Evolutionary conservation across 2,888 invertebrate species (phyloP).

Genomic region (Eupithecia insigniata): DNA sequence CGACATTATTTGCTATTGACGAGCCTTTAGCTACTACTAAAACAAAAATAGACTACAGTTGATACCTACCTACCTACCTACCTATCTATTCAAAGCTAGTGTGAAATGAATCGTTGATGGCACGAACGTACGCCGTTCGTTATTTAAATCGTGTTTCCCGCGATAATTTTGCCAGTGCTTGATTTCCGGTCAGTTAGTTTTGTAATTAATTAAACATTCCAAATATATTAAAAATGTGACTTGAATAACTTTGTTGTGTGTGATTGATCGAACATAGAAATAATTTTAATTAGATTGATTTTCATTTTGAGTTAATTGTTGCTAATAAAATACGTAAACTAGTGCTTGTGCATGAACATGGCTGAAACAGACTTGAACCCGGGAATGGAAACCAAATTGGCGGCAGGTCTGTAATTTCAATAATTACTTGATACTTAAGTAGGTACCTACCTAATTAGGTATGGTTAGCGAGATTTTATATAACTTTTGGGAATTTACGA

Average conservation of each 20-base stretch:
- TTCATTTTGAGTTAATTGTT: conserved; percentile 27
- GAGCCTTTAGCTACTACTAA: conserved; percentile 30
- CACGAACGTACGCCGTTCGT: conserved; percentile 59
- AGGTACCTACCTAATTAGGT: too few relatives aligned
- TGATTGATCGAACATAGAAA: background rate
- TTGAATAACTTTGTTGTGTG: background rate
- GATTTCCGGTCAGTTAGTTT: conserved; percentile 8
- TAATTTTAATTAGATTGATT: background rate
- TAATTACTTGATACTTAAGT: too few relatives aligned
- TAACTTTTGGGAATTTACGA: too few relatives aligned
- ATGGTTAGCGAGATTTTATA: too few relatives aligned
- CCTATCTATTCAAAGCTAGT: conserved; percentile 66
- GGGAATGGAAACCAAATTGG: conserved; percentile 45
- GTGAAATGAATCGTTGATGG: conserved; percentile 68
- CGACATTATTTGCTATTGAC: conserved; percentile 59
- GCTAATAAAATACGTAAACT: conserved; percentile 34
- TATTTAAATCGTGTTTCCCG: conserved; percentile 34
- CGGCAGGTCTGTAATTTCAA: conserved; percentile 41
- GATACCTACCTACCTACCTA: conserved; percentile 11
- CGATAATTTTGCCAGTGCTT: conserved; percentile 29
- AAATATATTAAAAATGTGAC: background rate
- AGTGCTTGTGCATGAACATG: conserved; percentile 50
- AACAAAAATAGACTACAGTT: conserved; percentile 8
- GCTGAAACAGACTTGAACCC: conserved; percentile 52
- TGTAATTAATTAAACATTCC: background rate